Conservation (phyloP, 2,888 invertebrate genomes). For the Bimastos eiseni region DNA sequence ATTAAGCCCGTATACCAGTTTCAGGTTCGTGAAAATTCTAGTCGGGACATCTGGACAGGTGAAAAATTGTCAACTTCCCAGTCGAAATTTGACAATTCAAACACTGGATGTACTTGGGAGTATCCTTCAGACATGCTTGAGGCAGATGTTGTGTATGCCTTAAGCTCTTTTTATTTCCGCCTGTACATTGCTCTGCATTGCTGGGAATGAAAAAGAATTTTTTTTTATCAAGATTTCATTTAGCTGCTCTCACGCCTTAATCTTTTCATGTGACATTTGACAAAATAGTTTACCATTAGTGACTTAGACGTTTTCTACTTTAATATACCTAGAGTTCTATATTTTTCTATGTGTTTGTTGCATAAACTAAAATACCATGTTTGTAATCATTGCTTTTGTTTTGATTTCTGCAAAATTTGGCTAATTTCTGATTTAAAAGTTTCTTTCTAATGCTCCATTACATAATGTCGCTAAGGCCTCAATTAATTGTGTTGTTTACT, state of each 20-base stretch:
- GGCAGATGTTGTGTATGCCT: background rate
- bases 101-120: background rate
- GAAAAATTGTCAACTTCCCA: too few species aligned
- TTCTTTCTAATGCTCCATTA: background rate
- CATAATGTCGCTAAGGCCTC: background rate
- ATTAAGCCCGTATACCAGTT: too few species aligned
- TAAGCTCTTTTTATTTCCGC: background rate
- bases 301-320: slow-evolving; percentile 6
- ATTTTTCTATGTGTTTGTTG: slow-evolving; percentile 25
- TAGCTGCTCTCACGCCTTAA: background rate
- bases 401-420: background rate
- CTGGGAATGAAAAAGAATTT: background rate
- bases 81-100: too few species aligned
- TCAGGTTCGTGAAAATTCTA: too few species aligned
- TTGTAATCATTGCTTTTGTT: background rate
- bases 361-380: background rate
- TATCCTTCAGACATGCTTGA: background rate
- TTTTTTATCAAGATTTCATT: background rate
- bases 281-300: slow-evolving; percentile 6
- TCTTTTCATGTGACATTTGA: background rate
- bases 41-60: too few species aligned
- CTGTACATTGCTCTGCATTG: background rate
- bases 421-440: background rate
- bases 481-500: background rate
- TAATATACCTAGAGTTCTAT: slow-evolving; percentile 16